Conservation (phyloP, 1,140 invertebrate species). For the Chionoecetes opilio region DNA sequence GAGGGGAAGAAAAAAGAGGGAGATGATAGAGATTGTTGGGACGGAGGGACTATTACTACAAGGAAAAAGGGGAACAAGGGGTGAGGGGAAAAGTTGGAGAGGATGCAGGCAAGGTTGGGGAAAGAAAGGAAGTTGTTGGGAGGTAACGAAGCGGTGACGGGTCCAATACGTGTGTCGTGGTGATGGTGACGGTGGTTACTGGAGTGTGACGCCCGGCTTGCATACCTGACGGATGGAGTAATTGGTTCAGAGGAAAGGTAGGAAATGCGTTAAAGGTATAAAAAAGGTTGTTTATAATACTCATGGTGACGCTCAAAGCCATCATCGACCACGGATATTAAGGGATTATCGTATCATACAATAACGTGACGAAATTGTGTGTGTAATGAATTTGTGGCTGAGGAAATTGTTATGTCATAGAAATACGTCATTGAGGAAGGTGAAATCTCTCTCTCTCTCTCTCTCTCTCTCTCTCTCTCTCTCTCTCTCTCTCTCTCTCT, state of each 20-base stretch:
- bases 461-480: not conserved
- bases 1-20: not conserved
- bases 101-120: not conserved
- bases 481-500: slow-evolving; percentile 11
- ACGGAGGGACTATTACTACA: not conserved
- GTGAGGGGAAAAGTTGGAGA: not conserved
- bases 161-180: not conserved
- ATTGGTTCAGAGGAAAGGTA: not conserved
- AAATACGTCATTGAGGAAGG: too few relatives aligned
- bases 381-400: too few relatives aligned
- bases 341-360: not conserved
- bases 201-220: not conserved
- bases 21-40: not conserved
- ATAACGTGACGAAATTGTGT: not conserved
- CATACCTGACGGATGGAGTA: not conserved
- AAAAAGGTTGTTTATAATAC: not conserved
- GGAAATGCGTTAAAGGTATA: not conserved
- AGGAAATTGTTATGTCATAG: too few relatives aligned
- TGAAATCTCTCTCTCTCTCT: not conserved
- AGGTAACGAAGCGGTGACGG: not conserved
- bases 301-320: not conserved
- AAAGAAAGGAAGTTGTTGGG: not conserved
- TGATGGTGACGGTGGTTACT: not conserved
- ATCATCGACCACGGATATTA: too few relatives aligned
- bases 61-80: not conserved